Evolutionary conservation across 1,140 invertebrate genomes (phyloP), one percentile per base, ranked within the genome.

Genomic region (Homalodisca vitripennis): DNA sequence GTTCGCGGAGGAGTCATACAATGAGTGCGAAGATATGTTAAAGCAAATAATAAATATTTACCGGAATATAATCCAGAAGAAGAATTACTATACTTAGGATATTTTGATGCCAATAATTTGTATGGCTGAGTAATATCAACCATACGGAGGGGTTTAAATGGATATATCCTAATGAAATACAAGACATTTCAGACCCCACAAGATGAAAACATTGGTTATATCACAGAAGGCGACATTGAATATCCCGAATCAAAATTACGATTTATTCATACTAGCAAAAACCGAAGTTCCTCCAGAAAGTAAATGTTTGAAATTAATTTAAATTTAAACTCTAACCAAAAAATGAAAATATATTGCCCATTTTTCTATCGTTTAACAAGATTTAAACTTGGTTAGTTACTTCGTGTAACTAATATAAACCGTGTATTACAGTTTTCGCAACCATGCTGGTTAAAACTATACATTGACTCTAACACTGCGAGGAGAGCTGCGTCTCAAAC

Each of bases 71-170:
- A 41, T 41, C 34, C 34, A 10, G 6, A 10, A 10, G 34, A 41
- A 41, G 34, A 41, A 17, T 57, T 26, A 24, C 66, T 53, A 69
- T 78, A 72, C 74, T 60, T 75, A 22, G 31, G 57, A 22, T 77
- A 75, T 73, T 69, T 72, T 31, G 76, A 77, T 69, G 73, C 73
- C 14, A 76, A 72, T 30, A 73, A 71, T 55, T 34, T 71, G 13
- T 71, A 71, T 63, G 66, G 66, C 1, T 68, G 53, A 32, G 66
- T 32, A 3, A 68, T 71, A 53, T 24, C 0, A 2, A 1, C 53
- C 27, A 1, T 68, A 68, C 27, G 22, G 32, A 24, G n/a, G 41
- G 34, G 3, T 63, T 71, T 48, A 64, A 68, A 31, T 71, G 70
- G 68, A 24, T n/a, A 1, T 46, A 48, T 17, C n/a, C 13, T 69